These are phyloP conservation scores for Oenanthe oenanthe DNA, from an alignment of 2,113 vertebrate genomes.

Conservation along the genomic window DNA sequence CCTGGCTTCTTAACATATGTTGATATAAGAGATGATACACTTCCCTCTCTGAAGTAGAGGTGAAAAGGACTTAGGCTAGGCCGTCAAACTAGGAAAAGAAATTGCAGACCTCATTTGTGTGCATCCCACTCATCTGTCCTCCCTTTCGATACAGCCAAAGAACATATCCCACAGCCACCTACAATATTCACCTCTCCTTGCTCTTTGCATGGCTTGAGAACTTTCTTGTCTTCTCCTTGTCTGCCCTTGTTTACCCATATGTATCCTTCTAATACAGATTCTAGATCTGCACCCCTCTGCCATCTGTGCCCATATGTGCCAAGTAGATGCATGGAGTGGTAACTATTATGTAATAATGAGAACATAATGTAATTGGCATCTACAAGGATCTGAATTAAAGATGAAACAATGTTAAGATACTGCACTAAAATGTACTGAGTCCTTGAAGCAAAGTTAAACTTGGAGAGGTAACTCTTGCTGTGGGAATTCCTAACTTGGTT, in stretches of 20 bases:
- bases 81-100: not conserved
- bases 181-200: not conserved
- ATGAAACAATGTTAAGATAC: not conserved
- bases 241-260: not conserved
- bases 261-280: not conserved
- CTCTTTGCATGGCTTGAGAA: constrained; percentile 27
- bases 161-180: not conserved
- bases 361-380: constrained; percentile 35
- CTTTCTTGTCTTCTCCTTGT: constrained; percentile 4
- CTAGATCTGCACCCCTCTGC: not conserved
- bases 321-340: constrained; percentile 6
- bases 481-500: not conserved
- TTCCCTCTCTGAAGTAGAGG: not conserved
- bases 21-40: not conserved
- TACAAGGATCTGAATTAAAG: constrained; percentile 5
- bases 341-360: constrained; percentile 35
- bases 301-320: constrained; percentile 8
- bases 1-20: constrained; percentile 11
- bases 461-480: not conserved
- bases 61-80: not conserved
- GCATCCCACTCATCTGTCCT: constrained; percentile 33
- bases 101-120: not conserved
- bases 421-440: not conserved
- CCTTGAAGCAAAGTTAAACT: constrained; percentile 16
- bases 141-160: not conserved